These are phyloP conservation scores for Hydrotaea cyrtoneurina DNA, from an alignment of 2,888 invertebrate species.

Conservation along the genomic window DNA sequence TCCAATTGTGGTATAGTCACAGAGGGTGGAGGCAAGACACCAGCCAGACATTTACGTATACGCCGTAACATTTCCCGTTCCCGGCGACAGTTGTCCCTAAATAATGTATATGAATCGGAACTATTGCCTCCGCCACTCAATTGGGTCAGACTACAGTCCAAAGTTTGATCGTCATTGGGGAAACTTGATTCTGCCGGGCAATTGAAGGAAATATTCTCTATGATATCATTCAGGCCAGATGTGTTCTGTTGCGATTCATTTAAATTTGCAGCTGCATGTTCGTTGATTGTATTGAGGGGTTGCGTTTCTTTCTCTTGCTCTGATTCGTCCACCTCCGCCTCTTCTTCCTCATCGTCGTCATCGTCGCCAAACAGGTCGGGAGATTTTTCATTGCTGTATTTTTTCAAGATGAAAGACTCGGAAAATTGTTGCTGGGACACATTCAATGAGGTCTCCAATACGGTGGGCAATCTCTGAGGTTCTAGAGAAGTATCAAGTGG, in stretches of 20 bases:
- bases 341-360: slow-evolving; percentile 80
- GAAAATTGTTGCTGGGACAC: slow-evolving; percentile 65
- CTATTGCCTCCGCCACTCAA: slow-evolving; percentile 61
- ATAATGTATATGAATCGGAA: slow-evolving; percentile 66
- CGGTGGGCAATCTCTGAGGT: slow-evolving; percentile 48
- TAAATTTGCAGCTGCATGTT: slow-evolving; percentile 26
- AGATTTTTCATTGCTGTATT: slow-evolving; percentile 80
- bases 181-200: slow-evolving; percentile 75
- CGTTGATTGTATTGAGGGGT: slow-evolving; percentile 18
- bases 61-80: slow-evolving; percentile 77
- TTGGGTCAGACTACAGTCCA: slow-evolving; percentile 69
- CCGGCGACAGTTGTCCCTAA: slow-evolving; percentile 74
- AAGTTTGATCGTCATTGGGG: slow-evolving; percentile 72
- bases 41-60: slow-evolving; percentile 84
- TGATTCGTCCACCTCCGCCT: slow-evolving; percentile 41
- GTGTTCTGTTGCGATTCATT: slow-evolving; percentile 32
- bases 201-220: slow-evolving; percentile 71
- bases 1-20: slow-evolving; percentile 86
- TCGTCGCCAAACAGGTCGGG: slow-evolving; percentile 87
- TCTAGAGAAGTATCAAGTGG: slow-evolving; percentile 9
- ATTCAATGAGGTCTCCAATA: slow-evolving; percentile 66
- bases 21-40: slow-evolving; percentile 89
- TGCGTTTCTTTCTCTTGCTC: neutral
- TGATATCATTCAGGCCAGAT: slow-evolving; percentile 43
- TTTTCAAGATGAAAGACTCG: slow-evolving; percentile 72